Evolutionary conservation across 2,888 invertebrate genomes (phyloP).

Genomic region (Spilosoma lubricipeda): DNA sequence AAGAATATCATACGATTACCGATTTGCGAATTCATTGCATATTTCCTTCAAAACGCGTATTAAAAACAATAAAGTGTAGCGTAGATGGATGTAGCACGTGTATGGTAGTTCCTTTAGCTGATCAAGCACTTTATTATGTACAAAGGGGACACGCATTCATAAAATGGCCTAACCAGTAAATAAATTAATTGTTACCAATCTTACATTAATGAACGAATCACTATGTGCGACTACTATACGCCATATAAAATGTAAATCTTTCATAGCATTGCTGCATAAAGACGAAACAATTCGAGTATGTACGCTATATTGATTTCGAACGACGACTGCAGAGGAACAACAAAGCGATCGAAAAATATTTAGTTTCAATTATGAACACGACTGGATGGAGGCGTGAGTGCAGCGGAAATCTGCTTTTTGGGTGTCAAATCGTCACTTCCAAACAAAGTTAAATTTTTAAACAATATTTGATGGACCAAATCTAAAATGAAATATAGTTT

Average conservation of each 20-base stretch:
- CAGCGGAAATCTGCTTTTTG: constrained; percentile 19
- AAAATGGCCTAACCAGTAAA: constrained; percentile 79
- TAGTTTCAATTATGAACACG: constrained; percentile 73
- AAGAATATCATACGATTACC: constrained; percentile 49
- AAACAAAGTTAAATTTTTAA: not conserved
- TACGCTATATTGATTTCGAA: constrained; percentile 83
- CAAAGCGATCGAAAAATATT: constrained; percentile 61
- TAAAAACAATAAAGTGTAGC: constrained; percentile 60
- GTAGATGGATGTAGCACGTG: constrained; percentile 71
- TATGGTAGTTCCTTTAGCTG: constrained; percentile 68
- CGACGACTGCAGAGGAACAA: constrained; percentile 80
- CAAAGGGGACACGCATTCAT: constrained; percentile 80
- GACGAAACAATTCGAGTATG: constrained; percentile 77
- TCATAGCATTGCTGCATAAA: constrained; percentile 87
- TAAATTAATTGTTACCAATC: constrained; percentile 86
- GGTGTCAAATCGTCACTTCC: constrained; percentile 20
- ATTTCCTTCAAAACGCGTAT: constrained; percentile 42
- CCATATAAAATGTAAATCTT: constrained; percentile 83
- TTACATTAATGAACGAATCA: constrained; percentile 87
- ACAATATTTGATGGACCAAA: not conserved
- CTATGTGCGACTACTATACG: constrained; percentile 86
- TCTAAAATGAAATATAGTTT: not conserved
- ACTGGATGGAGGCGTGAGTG: constrained; percentile 61
- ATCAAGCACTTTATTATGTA: constrained; percentile 78
- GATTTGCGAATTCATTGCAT: constrained; percentile 43